Evolutionary conservation across 2,113 vertebrate genomes (phyloP).

Genomic region (Panthera uncia): DNA sequence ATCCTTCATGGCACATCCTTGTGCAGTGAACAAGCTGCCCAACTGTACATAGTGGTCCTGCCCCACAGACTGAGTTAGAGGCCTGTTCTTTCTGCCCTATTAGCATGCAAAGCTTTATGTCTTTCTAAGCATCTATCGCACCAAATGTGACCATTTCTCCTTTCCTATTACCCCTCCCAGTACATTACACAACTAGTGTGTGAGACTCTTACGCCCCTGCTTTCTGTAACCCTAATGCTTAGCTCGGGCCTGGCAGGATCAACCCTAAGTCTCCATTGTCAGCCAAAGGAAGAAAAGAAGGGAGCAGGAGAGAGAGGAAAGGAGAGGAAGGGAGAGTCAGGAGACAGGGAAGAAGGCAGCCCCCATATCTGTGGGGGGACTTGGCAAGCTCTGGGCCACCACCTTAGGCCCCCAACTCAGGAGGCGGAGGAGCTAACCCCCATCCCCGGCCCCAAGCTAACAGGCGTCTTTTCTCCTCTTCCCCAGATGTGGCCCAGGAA

Average conservation of each 20-base stretch:
- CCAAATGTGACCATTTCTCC: not conserved
- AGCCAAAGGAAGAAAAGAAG: not conserved
- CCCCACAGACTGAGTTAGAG: not conserved
- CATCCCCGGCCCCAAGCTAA: not conserved
- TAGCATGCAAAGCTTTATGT: too few species aligned
- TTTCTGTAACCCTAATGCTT: not conserved
- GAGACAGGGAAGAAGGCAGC: not conserved
- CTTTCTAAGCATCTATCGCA: not conserved
- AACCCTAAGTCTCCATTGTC: not conserved
- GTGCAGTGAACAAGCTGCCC: not conserved
- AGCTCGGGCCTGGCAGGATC: not conserved
- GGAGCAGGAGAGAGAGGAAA: not conserved
- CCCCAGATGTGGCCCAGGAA: conserved; percentile 56
- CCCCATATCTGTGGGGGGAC: not conserved
- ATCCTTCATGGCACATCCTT: rapidly evolving
- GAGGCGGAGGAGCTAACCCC: not conserved
- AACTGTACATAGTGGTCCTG: not conserved
- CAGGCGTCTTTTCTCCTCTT: not conserved
- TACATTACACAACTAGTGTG: rapidly evolving
- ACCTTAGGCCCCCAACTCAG: rapidly evolving
- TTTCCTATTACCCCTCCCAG: not conserved
- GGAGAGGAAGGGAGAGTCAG: not conserved
- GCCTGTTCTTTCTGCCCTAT: not conserved
- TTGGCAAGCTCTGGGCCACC: not conserved
- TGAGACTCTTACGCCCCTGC: rapidly evolving